Percentiles rank a stretch among this genome's conserved stretches.
Evolutionary conservation across 1,140 invertebrate species (phyloP).

Genomic region (Temnothorax curvispinosus): DNA sequence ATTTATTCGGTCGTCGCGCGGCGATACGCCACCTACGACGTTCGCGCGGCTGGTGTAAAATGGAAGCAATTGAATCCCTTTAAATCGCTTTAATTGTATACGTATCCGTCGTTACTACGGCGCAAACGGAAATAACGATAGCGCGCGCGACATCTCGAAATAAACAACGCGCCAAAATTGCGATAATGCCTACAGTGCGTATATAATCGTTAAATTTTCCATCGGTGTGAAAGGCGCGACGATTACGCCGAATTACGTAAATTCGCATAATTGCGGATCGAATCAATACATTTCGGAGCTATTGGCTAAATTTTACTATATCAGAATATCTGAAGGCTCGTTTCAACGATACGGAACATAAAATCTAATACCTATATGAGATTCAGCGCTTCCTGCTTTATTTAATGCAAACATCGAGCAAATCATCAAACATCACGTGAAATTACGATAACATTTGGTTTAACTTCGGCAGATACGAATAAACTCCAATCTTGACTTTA

Average conservation of each 20-base stretch:
- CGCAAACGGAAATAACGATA: slow-evolving; percentile 51
- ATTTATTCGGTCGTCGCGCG: slow-evolving; percentile 50
- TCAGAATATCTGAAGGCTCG: neutral
- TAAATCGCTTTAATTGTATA: slow-evolving; percentile 76
- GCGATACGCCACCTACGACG: slow-evolving; percentile 28
- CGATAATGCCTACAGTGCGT: neutral
- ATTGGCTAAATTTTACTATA: neutral
- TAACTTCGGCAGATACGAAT: neutral
- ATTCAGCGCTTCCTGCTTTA: neutral
- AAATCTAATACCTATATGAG: neutral
- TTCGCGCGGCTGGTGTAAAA: slow-evolving; percentile 44
- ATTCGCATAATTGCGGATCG: neutral
- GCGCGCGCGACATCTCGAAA: neutral
- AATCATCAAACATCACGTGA: neutral
- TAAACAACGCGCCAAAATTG: slow-evolving; percentile 49
- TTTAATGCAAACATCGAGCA: neutral
- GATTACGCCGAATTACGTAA: slow-evolving; percentile 7
- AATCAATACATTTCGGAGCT: neutral
- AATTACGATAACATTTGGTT: neutral
- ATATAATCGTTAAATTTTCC: slow-evolving; percentile 41
- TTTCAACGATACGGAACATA: neutral
- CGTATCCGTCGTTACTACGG: slow-evolving; percentile 56
- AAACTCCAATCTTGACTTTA: neutral
- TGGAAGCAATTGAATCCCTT: slow-evolving; percentile 70
- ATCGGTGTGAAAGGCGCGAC: neutral